Conservation (phyloP, 2,113 vertebrate genomes). For the human (Homo sapiens) region GRCh38 chr9:114417501-114418000, state of each 20-base stretch:
- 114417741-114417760: not conserved
- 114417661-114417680: not conserved
- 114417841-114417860: not conserved
- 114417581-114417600: not conserved
- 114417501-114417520: not conserved
- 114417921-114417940: not conserved
- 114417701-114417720: rapidly evolving
- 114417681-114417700: not conserved
- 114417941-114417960: not conserved
- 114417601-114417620: rapidly evolving
- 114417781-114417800: not conserved
- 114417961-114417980: not conserved
- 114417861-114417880: not conserved
- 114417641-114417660: no score
- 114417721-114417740: not conserved
- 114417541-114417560: not conserved
- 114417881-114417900: not conserved
- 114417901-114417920: no score
- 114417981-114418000: no score
- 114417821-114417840: not conserved
- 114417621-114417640: not conserved
- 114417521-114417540: not conserved
- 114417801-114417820: no score
- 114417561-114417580: not conserved
- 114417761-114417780: not conserved